Conservation (phyloP, 2,888 invertebrate species). For the Drosophila acutilabella region DNA sequence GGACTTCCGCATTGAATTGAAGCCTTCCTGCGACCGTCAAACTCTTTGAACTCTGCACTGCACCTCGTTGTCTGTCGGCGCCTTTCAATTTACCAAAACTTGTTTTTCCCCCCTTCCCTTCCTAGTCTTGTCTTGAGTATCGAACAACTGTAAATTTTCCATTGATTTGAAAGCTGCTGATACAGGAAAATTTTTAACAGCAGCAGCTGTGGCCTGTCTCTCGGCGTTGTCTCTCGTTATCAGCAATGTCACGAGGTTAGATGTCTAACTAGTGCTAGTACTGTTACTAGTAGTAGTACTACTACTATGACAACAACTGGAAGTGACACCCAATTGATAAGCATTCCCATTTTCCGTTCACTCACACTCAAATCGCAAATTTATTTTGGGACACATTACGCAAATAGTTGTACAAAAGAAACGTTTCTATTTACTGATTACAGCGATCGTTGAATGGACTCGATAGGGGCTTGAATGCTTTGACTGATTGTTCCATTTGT, state of each 20-base stretch:
- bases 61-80: conserved; percentile 18
- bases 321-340: conserved; percentile 19
- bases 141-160: conserved; percentile 20
- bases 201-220: conserved; percentile 22
- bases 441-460: conserved; percentile 5
- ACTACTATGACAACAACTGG: not conserved
- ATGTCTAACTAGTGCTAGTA: not conserved
- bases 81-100: conserved; percentile 46
- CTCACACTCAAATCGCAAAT: conserved; percentile 25
- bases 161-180: conserved; percentile 33
- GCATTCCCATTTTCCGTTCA: conserved; percentile 15
- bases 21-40: conserved; percentile 13
- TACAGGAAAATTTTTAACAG: conserved; percentile 1
- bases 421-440: conserved; percentile 17
- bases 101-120: conserved; percentile 29
- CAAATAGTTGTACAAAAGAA: conserved; percentile 43
- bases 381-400: conserved; percentile 35
- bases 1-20: conserved; percentile 68
- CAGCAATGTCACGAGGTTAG: conserved; percentile 34
- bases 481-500: conserved; percentile 17
- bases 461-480: conserved; percentile 1
- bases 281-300: not conserved
- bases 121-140: not conserved
- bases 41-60: conserved; percentile 60
- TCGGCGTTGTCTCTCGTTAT: conserved; percentile 30